phyloP scores from a whole-genome alignment of 1,140 invertebrate species.

The Meloidogyne hapla region DNA sequence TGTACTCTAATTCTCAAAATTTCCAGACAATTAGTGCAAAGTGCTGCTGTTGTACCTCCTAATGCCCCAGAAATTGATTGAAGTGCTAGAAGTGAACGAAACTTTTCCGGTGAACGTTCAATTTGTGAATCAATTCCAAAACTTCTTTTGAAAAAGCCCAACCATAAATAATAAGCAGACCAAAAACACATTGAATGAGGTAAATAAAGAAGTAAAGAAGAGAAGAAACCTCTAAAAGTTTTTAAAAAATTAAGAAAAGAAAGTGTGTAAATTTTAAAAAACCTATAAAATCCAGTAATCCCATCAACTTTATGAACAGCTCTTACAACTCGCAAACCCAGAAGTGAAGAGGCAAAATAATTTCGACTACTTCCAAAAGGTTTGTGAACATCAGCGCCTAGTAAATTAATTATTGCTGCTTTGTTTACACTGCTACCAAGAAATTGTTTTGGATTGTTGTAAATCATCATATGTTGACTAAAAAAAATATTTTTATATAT shows the following conservation, averaged over 20 bases:
- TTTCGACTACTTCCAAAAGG: background rate
- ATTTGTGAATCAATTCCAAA: constrained; percentile 26
- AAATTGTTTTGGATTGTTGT: constrained; percentile 49
- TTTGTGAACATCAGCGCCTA: constrained; percentile 12
- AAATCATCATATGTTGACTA: constrained; percentile 46
- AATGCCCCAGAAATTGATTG: constrained; percentile 59
- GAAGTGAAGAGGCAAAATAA: background rate
- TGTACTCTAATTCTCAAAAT: constrained; percentile 59
- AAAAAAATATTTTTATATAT: constrained; percentile 72
- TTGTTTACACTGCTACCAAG: constrained; percentile 35
- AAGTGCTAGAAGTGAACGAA: constrained; percentile 45
- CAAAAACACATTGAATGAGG: constrained; percentile 63
- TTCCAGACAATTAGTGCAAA: constrained; percentile 61
- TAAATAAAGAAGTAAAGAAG: constrained; percentile 61
- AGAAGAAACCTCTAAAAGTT: constrained; percentile 56
- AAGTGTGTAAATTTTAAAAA: background rate
- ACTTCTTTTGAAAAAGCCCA: constrained; percentile 40
- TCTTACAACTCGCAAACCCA: constrained; percentile 50
- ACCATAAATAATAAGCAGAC: constrained; percentile 51
- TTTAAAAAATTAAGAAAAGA: constrained; percentile 19
- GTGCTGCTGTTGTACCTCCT: constrained; percentile 54
- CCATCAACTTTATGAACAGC: constrained; percentile 53
- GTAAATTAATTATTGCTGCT: constrained; percentile 34
- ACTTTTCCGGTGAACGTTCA: background rate
- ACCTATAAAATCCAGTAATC: constrained; percentile 48